These are phyloP conservation scores for Neotoma lepida DNA, from an alignment of 2,113 vertebrate genomes.

Conservation along the genomic window DNA sequence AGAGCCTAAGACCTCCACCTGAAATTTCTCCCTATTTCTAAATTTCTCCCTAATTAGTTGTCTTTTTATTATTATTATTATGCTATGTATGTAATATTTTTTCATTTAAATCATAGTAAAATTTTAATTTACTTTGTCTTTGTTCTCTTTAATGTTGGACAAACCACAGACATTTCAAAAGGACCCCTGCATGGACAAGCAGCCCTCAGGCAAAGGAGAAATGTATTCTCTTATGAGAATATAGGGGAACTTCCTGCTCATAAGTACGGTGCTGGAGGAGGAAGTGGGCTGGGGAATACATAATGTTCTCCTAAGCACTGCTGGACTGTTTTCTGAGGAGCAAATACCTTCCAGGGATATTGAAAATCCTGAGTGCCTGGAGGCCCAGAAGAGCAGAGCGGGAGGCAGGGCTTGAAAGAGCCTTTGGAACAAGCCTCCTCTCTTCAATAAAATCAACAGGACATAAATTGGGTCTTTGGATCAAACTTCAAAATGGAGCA, in stretches of 20 bases:
- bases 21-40: not conserved
- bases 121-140: not conserved
- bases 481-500: conserved; percentile 81
- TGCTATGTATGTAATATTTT: not conserved
- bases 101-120: not conserved
- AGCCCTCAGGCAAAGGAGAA: conserved; percentile 26
- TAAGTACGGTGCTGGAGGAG: not conserved
- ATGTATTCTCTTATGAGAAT: conserved; percentile 14
- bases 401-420: conserved; percentile 58
- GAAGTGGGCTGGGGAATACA: conserved; percentile 27
- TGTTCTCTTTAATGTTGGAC: conserved; percentile 47
- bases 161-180: conserved; percentile 56
- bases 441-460: conserved; percentile 78
- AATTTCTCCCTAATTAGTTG: not conserved
- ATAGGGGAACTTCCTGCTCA: not conserved
- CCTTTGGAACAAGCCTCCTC: conserved; percentile 64
- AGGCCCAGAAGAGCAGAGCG: conserved; percentile 44
- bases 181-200: not conserved
- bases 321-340: conserved; percentile 70
- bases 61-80: not conserved
- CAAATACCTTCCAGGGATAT: conserved; percentile 70
- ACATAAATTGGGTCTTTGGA: conserved; percentile 80
- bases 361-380: conserved; percentile 63
- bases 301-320: conserved; percentile 40
- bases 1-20: not conserved